Percentiles rank a stretch among this genome's conserved stretches.
Conservation (phyloP, 2,797 vertebrate genomes). For the Monodelphis domestica region DNA sequence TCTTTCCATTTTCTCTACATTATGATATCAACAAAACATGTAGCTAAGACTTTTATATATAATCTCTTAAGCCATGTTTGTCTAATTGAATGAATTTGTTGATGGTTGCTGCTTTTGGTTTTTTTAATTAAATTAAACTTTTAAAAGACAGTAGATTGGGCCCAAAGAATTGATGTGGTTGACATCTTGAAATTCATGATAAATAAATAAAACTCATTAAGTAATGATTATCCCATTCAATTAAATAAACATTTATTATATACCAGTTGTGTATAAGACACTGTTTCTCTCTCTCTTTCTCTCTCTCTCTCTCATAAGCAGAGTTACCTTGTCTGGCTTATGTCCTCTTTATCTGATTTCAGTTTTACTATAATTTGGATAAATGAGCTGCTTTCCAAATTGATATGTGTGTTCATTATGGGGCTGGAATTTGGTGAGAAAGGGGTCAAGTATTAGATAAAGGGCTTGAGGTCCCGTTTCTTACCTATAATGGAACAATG, state of each 20-base stretch:
- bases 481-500: background rate
- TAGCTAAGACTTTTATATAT: background rate
- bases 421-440: background rate
- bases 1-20: background rate
- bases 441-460: background rate
- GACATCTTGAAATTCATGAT: background rate
- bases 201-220: background rate
- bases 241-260: background rate
- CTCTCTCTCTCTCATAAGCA: too few relatives aligned
- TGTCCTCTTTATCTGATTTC: background rate
- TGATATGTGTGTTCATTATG: background rate
- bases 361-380: background rate
- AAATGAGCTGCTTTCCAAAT: background rate
- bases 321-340: background rate
- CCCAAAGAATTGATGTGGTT: background rate
- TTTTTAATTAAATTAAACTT: background rate
- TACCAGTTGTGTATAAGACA: background rate
- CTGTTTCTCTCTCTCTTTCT: too few relatives aligned
- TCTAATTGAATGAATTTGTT: background rate
- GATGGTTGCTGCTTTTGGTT: background rate
- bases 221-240: background rate
- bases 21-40: background rate
- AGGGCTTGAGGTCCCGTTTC: background rate
- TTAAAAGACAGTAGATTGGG: background rate
- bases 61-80: background rate